phyloP scores from a whole-genome alignment of 1,140 invertebrate species.

The Sminthurides bifidus region DNA sequence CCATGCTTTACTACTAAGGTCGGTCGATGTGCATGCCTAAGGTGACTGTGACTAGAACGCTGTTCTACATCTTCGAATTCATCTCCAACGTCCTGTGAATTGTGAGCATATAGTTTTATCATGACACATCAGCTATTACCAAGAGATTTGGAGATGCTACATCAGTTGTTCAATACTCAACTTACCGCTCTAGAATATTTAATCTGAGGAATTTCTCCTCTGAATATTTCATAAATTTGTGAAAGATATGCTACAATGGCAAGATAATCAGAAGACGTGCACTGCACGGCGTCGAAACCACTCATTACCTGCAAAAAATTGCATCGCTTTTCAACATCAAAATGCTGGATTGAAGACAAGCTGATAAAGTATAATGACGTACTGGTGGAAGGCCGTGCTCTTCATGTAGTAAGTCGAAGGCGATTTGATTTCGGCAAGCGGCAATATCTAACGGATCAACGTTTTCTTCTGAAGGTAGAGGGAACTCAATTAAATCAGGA shows the following conservation, averaged over 20 bases:
- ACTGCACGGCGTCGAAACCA: conserved; percentile 62
- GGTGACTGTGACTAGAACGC: conserved; percentile 16
- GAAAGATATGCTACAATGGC: conserved; percentile 70
- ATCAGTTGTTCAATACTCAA: too few relatives aligned
- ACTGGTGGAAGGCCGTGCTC: conserved; percentile 65
- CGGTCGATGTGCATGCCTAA: conserved; percentile 5
- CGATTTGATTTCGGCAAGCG: conserved; percentile 61
- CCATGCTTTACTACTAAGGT: conserved; percentile 17
- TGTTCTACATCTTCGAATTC: conserved; percentile 21
- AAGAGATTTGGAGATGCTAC: neutral
- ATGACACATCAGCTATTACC: neutral
- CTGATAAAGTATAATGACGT: conserved; percentile 23
- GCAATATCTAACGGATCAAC: conserved; percentile 50
- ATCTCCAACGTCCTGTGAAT: conserved; percentile 8
- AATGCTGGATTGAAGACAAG: neutral
- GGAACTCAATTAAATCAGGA: conserved; percentile 72
- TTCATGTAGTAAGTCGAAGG: conserved; percentile 65
- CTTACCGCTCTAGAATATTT: conserved; percentile 62
- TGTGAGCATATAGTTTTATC: too few relatives aligned
- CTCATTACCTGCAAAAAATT: conserved; percentile 50
- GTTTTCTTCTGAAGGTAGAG: conserved; percentile 35
- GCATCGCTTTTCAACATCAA: too few relatives aligned
- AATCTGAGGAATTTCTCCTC: conserved; percentile 67
- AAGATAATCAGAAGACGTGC: conserved; percentile 57
- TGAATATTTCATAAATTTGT: conserved; percentile 73